Conservation (phyloP, 2,113 vertebrate genomes). For the Channa argus region DNA sequence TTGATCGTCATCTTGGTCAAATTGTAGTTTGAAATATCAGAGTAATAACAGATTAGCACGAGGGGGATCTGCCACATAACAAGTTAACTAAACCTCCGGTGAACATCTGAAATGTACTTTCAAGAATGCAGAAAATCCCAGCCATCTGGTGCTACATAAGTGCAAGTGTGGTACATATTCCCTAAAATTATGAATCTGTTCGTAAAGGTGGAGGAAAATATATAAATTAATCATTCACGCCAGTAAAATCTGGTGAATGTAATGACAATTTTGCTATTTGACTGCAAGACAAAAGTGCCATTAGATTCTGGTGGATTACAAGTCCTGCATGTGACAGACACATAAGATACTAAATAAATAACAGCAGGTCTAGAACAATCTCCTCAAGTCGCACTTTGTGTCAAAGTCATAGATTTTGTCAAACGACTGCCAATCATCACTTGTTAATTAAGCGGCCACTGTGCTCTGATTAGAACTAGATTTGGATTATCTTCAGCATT, state of each 20-base stretch:
- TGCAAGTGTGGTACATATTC: not conserved
- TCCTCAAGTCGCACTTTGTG: conserved; percentile 10
- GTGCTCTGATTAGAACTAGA: conserved; percentile 7
- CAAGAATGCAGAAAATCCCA: not conserved
- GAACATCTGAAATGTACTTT: not conserved
- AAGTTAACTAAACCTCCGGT: not conserved
- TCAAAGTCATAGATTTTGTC: conserved; percentile 10
- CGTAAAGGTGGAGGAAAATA: not conserved
- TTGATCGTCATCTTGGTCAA: conserved; percentile 5
- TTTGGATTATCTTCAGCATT: conserved; percentile 33
- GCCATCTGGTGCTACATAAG: not conserved
- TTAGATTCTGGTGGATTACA: conserved; percentile 63
- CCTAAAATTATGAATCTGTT: not conserved
- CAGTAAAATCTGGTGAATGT: too few relatives aligned
- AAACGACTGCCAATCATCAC: not conserved
- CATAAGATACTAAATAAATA: conserved; percentile 58
- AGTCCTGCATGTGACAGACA: conserved; percentile 14
- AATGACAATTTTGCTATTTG: too few relatives aligned
- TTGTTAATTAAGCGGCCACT: conserved; percentile 9
- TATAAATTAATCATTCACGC: not conserved
- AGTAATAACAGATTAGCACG: not conserved
- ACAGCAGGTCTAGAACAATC: not conserved
- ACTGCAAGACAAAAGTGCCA: conserved; percentile 19
- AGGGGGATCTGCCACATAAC: not conserved
- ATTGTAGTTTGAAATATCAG: conserved; percentile 4